These are phyloP conservation scores for Trichoplusia ni DNA, from an alignment of 1,140 invertebrate genomes.

Conservation along the genomic window DNA sequence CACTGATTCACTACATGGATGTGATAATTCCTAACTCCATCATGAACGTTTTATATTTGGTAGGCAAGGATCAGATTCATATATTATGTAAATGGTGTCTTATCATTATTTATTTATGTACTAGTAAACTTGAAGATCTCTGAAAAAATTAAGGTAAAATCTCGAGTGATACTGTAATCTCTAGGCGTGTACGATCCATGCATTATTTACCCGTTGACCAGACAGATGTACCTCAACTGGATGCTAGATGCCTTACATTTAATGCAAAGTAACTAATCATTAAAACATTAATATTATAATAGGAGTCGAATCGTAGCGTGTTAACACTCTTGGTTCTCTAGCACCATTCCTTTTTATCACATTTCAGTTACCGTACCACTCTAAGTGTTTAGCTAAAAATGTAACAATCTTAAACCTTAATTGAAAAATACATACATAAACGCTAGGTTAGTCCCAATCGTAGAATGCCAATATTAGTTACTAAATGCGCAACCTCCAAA, in stretches of 20 bases:
- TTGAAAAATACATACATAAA: conserved; percentile 81
- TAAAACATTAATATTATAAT: conserved; percentile 79
- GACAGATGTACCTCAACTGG: conserved; percentile 73
- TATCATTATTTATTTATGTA: conserved; percentile 66
- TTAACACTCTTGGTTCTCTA: conserved; percentile 81
- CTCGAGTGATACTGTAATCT: conserved; percentile 81
- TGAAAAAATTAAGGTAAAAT: conserved; percentile 72
- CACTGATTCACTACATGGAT: conserved; percentile 62
- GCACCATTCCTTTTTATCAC: conserved; percentile 83
- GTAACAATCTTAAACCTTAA: conserved; percentile 82
- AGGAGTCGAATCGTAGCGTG: conserved; percentile 81
- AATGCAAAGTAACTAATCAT: conserved; percentile 76
- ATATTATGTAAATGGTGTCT: conserved; percentile 59
- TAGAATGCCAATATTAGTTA: conserved; percentile 82
- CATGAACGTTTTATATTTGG: conserved; percentile 58
- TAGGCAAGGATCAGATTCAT: conserved; percentile 64
- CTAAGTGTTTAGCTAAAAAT: conserved; percentile 83
- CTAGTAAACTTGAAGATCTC: conserved; percentile 75
- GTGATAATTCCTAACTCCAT: conserved; percentile 51
- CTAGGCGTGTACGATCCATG: conserved; percentile 62
- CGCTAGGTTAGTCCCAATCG: conserved; percentile 83
- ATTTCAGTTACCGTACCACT: conserved; percentile 83
- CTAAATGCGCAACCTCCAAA: conserved; percentile 79
- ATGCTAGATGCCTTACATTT: conserved; percentile 79
- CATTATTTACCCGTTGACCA: conserved; percentile 60